Evolutionary conservation across 2,888 invertebrate genomes (phyloP).

Genomic region (Brachyptera putata): DNA sequence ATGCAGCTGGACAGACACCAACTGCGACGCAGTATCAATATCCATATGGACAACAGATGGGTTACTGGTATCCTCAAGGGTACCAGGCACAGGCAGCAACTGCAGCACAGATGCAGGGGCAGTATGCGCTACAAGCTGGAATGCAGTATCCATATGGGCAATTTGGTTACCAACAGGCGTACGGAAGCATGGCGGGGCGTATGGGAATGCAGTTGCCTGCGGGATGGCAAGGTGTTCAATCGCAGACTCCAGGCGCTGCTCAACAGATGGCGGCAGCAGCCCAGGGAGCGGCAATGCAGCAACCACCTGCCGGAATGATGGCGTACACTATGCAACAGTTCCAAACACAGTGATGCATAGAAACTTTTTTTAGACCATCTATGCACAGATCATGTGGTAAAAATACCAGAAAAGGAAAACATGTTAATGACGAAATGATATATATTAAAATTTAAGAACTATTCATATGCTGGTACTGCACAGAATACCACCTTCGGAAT

Average conservation of each 20-base stretch:
- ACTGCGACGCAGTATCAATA: constrained; percentile 79
- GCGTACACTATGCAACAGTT: constrained; percentile 72
- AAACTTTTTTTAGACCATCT: constrained; percentile 13
- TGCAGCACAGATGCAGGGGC: constrained; percentile 66
- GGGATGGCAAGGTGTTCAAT: constrained; percentile 47
- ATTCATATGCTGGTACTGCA: constrained; percentile 17
- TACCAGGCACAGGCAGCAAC: constrained; percentile 37
- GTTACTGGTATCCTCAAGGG: constrained; percentile 87
- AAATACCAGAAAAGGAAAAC: constrained; percentile 14
- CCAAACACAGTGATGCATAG: constrained; percentile 69
- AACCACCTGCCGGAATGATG: constrained; percentile 43
- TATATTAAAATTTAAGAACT: constrained; percentile 17
- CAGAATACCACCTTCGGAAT: constrained; percentile 4
- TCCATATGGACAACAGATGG: constrained; percentile 77
- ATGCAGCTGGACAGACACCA: constrained; percentile 51
- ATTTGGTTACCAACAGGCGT: constrained; percentile 46
- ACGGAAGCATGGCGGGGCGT: constrained; percentile 42
- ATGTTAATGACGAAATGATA: constrained; percentile 16
- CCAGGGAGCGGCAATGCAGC: constrained; percentile 43
- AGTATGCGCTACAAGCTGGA: constrained; percentile 52
- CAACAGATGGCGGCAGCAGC: constrained; percentile 63
- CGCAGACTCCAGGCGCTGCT: constrained; percentile 32
- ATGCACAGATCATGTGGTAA: constrained; percentile 17
- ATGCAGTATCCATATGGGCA: constrained; percentile 62
- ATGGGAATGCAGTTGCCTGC: constrained; percentile 49